Base-by-base conservation (phyloP, 2,113 vertebrate genomes). In the Pterophyllum scalare region DNA sequence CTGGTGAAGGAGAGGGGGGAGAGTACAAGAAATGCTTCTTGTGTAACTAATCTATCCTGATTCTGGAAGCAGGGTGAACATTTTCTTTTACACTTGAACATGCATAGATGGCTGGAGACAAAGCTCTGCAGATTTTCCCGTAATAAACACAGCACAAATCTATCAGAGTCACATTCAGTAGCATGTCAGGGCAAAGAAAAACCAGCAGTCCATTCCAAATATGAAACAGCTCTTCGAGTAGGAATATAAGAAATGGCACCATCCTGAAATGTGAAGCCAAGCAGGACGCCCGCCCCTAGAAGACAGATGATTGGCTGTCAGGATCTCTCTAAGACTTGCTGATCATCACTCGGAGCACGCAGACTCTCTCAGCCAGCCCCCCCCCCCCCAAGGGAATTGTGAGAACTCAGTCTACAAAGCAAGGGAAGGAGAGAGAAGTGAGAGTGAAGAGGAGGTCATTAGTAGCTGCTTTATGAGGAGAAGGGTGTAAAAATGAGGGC, bases 271-370 rank as follows among this genome's bases (percentile, higher is more conserved):
- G 89, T 92, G 92, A 91, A 91, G 86, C 80, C 82, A 80, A 84
- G 89, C 91, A 81, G 90, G 88, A 88, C 79, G 67, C 83, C 62
- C 82, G 76, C 83, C 75, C 58, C 49, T 22, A 72, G 80, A 90
- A 92, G 90, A 93, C 90, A 88, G 86, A 94, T 91, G 92, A 93
- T 94, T 89, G 92, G 92, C 80, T 91, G 90, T 93, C 92, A 87
- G 83, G 86, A 88, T 91, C 88, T 87, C 81, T 80, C 89, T 59
- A 77, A 90, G 91, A 90, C 87, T 88, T 38, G 78, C 92, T 90
- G 93, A 94, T 95, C 91, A 91, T 90, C 90, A 93, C 86, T 87
- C 89, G 33, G 58, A 90, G 87, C 89, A 94, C 78, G 85, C 90
- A 91, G 87, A 46, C 87, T 83, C 83, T 64, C 57, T 61, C 80